phyloP scores from a whole-genome alignment of 2,113 vertebrate genomes.

The Indicator maculatus region DNA sequence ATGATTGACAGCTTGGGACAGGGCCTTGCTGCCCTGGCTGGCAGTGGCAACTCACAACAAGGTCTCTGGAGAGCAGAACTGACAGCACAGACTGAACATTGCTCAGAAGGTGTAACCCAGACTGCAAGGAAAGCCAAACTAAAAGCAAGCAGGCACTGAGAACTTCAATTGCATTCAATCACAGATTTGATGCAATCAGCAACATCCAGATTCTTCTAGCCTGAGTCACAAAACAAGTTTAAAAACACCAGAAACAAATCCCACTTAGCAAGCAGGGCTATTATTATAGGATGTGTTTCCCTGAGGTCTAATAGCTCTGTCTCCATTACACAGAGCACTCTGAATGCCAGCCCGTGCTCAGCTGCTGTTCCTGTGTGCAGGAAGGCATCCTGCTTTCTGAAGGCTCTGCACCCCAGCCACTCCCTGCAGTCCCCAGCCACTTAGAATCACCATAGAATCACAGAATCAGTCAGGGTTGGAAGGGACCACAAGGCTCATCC shows the following conservation, averaged over 20 bases:
- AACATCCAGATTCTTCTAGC: neutral
- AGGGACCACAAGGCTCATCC: too few relatives aligned
- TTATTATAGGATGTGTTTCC: neutral
- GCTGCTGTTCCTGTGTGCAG: neutral
- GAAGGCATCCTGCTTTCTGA: neutral
- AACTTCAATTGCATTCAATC: neutral
- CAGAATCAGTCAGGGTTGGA: too few relatives aligned
- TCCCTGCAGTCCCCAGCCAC: neutral
- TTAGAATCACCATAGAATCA: too few relatives aligned
- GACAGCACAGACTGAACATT: neutral
- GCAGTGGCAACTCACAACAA: neutral
- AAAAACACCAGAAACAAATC: neutral
- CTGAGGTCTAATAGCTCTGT: neutral
- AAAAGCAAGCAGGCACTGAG: neutral
- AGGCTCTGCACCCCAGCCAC: neutral
- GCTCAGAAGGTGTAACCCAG: neutral
- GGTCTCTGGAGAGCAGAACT: neutral
- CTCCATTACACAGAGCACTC: neutral
- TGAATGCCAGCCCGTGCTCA: neutral
- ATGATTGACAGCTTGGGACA: neutral
- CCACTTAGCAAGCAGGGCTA: neutral
- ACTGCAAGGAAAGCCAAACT: neutral
- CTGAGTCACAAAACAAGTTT: constrained; percentile 10
- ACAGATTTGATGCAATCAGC: neutral
- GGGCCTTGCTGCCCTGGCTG: neutral